Conservation (phyloP, 2,113 vertebrate genomes). For the Carlito syrichta region DNA sequence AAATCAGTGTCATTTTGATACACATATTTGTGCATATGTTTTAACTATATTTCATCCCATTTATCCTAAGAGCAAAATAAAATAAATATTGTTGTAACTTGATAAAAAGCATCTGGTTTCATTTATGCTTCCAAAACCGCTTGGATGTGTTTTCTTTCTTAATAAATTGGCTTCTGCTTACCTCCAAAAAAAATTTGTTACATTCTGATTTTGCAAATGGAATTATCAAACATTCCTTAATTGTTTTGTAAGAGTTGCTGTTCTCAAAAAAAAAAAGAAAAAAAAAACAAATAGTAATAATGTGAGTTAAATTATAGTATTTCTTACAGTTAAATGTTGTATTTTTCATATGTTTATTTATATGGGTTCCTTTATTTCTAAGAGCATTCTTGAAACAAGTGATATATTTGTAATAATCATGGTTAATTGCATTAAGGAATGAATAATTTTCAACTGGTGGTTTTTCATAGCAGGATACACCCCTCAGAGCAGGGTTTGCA, state of each 20-base stretch:
- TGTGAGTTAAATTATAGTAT: constrained; percentile 25
- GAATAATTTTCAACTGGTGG: constrained; percentile 33
- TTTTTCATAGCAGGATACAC: background rate
- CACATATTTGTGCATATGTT: background rate
- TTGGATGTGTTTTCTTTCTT: background rate
- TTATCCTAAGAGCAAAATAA: constrained; percentile 17
- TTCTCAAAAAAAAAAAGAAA: constrained; percentile 55
- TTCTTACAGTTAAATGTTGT: background rate
- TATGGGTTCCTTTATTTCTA: constrained; percentile 30
- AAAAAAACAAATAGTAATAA: constrained; percentile 62
- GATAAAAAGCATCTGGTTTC: background rate
- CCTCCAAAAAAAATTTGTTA: constrained; percentile 40
- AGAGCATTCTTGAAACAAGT: constrained; percentile 34
- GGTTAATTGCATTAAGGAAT: background rate
- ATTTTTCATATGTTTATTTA: constrained; percentile 50
- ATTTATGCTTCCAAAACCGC: background rate
- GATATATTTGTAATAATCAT: background rate
- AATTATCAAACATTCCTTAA: constrained; percentile 28
- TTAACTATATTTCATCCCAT: background rate
- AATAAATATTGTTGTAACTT: background rate
- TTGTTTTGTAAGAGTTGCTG: constrained; percentile 40
- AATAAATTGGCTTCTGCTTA: background rate
- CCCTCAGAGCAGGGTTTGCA: background rate
- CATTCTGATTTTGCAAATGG: constrained; percentile 18
- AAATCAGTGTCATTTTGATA: constrained; percentile 26